Percentiles rank a stretch among this genome's conserved stretches.
Evolutionary conservation across 2,888 invertebrate genomes (phyloP).

Genomic region (Drosophila prostipennis): DNA sequence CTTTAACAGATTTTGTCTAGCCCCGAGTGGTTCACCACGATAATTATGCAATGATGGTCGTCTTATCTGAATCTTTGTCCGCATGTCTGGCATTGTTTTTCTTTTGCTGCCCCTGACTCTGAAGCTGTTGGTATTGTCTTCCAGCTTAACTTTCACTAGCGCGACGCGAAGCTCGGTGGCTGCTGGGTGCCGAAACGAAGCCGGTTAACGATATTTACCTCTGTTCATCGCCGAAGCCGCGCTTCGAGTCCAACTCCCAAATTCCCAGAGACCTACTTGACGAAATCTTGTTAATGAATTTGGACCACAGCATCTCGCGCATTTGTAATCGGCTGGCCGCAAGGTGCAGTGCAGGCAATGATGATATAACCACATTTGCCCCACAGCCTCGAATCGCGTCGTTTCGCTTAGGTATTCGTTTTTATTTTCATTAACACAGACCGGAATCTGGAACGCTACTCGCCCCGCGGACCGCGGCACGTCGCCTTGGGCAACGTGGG

Average conservation of each 20-base stretch:
- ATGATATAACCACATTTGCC: slow-evolving; percentile 63
- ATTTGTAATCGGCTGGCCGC: slow-evolving; percentile 25
- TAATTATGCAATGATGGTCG: slow-evolving; percentile 54
- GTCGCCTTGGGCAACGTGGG: slow-evolving; percentile 40
- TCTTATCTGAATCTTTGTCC: slow-evolving; percentile 27
- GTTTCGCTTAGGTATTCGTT: slow-evolving; percentile 28
- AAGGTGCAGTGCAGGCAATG: slow-evolving; percentile 45
- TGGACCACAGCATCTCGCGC: slow-evolving; percentile 57
- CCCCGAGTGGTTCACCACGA: not conserved
- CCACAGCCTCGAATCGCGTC: slow-evolving; percentile 9
- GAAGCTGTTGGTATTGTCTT: slow-evolving; percentile 29
- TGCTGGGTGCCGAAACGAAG: slow-evolving; percentile 65
- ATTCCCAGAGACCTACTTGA: slow-evolving; percentile 63
- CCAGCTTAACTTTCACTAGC: slow-evolving; percentile 71
- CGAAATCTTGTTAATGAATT: slow-evolving; percentile 81
- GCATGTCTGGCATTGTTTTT: slow-evolving; percentile 37
- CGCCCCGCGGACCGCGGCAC: slow-evolving; percentile 7
- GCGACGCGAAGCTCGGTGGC: slow-evolving; percentile 51
- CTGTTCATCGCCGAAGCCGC: slow-evolving; percentile 16
- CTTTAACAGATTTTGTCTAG: not conserved
- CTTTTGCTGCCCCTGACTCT: slow-evolving; percentile 1
- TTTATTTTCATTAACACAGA: slow-evolving; percentile 63
- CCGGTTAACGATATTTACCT: slow-evolving; percentile 60
- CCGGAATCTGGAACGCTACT: slow-evolving; percentile 52
- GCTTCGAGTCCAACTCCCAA: slow-evolving; percentile 46